Evolutionary conservation across 2,888 invertebrate species (phyloP).

Genomic region (Drosophila greeni): DNA sequence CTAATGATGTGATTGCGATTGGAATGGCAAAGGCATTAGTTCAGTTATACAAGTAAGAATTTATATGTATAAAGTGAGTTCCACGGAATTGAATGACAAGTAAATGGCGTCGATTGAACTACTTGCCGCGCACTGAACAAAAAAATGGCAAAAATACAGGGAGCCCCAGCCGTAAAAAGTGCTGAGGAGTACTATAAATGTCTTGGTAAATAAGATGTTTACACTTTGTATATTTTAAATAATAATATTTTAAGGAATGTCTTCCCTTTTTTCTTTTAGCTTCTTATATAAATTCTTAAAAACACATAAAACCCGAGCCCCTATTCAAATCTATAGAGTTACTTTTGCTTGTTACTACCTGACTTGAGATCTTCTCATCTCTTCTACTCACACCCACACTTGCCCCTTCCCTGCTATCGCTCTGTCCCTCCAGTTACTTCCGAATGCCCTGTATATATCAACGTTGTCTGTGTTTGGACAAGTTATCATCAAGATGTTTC

Average conservation of each 20-base stretch:
- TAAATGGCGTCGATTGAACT: slow-evolving; percentile 65
- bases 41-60: neutral
- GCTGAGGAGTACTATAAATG: neutral
- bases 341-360: neutral
- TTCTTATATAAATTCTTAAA: too few species aligned
- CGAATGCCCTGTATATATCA: slow-evolving; percentile 5
- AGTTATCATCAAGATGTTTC: slow-evolving; percentile 68
- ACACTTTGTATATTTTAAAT: too few species aligned
- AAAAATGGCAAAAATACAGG: slow-evolving; percentile 51
- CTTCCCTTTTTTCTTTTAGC: neutral
- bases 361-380: neutral
- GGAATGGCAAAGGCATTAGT: slow-evolving; percentile 17
- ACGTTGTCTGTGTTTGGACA: slow-evolving; percentile 51
- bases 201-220: neutral
- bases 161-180: neutral
- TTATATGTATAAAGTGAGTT: slow-evolving; percentile 5
- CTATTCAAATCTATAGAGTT: neutral
- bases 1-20: slow-evolving; percentile 61
- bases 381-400: slow-evolving; percentile 1
- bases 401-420: too few species aligned
- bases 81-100: slow-evolving; percentile 49
- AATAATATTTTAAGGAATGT: too few species aligned
- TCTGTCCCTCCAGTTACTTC: neutral
- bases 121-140: slow-evolving; percentile 61
- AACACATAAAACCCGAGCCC: neutral